phyloP scores from a whole-genome alignment of 2,113 vertebrate species.

The Spheniscus mendiculus region DNA sequence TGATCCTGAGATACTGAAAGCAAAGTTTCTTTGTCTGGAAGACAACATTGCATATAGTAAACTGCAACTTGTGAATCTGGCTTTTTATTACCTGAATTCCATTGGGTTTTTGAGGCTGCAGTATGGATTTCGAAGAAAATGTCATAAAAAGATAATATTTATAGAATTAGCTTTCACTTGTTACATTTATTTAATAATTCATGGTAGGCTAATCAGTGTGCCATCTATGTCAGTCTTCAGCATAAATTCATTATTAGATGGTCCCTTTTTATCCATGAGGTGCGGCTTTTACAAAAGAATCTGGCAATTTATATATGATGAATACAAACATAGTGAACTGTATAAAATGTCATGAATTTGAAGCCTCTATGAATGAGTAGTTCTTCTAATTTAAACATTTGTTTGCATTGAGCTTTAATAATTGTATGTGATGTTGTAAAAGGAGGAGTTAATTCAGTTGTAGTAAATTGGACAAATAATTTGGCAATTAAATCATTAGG shows the following conservation, averaged over 20 bases:
- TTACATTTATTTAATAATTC: background rate
- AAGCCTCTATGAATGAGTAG: background rate
- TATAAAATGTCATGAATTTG: constrained; percentile 20
- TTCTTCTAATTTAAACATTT: background rate
- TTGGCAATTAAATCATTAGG: background rate
- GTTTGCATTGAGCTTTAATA: background rate
- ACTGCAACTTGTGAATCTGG: background rate
- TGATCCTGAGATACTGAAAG: background rate
- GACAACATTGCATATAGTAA: background rate
- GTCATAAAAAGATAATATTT: background rate
- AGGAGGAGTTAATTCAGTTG: background rate
- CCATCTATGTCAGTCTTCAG: background rate
- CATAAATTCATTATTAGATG: background rate
- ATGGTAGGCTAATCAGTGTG: background rate
- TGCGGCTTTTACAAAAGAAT: background rate
- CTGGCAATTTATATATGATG: background rate
- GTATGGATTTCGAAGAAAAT: background rate
- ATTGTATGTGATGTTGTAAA: background rate
- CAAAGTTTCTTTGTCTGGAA: background rate
- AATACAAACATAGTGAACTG: background rate
- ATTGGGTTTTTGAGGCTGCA: background rate
- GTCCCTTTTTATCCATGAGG: background rate
- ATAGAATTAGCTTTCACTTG: background rate
- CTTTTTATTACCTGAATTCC: background rate
- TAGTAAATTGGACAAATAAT: background rate